Conservation (phyloP, 2,888 invertebrate genomes). For the Drosophila parthenogenetica region DNA sequence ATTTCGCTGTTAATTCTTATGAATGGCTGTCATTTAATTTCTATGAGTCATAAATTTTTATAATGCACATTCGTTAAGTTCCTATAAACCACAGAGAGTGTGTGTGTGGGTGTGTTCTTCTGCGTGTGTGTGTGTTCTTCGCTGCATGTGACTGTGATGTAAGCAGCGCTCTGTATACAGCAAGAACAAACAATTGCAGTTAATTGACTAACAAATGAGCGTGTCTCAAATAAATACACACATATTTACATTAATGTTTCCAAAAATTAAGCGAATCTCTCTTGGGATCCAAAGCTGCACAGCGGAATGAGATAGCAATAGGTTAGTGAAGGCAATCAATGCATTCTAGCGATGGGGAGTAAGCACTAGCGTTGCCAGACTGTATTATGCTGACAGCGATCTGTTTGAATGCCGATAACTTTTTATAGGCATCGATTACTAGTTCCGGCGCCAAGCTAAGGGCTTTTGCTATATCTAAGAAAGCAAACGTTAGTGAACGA, state of each 20-base stretch:
- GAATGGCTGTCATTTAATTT: constrained; percentile 76
- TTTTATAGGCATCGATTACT: too few relatives aligned
- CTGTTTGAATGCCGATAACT: neutral
- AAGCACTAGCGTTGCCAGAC: neutral
- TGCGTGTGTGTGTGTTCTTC: constrained; percentile 5
- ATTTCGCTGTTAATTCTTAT: constrained; percentile 70
- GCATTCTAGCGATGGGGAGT: too few relatives aligned
- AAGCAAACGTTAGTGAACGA: too few relatives aligned
- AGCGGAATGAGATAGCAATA: neutral
- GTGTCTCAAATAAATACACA: neutral
- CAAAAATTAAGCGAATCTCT: neutral
- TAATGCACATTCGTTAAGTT: constrained; percentile 57
- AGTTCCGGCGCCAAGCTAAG: too few relatives aligned
- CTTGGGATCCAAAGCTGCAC: neutral
- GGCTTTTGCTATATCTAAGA: too few relatives aligned
- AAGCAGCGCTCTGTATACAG: constrained; percentile 40
- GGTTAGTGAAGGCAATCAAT: neutral
- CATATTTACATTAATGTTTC: neutral
- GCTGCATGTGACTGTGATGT: constrained; percentile 46
- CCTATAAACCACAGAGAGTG: neutral
- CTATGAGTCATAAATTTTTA: constrained; percentile 69
- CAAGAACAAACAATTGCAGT: constrained; percentile 38
- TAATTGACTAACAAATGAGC: constrained; percentile 43
- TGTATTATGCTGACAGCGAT: neutral
- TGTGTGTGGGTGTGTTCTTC: neutral